Percentiles rank a stretch among this genome's conserved stretches.
Evolutionary conservation across 2,888 invertebrate species (phyloP).

Genomic region (Frankliniella intonsa): DNA sequence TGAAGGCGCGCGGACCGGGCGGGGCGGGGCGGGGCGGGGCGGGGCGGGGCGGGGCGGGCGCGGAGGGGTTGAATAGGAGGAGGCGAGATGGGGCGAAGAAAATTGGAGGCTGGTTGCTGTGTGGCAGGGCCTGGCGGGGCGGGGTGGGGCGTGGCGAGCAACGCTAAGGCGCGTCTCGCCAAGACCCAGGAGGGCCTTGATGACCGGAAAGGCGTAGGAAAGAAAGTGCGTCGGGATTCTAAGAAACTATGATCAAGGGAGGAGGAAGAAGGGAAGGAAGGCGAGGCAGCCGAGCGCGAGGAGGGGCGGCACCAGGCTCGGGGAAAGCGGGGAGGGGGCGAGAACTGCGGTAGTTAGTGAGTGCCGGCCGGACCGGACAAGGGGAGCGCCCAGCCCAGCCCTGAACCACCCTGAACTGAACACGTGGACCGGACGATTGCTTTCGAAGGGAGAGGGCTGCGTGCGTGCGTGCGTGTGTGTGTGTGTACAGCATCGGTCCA

Average conservation of each 20-base stretch:
- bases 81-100: neutral
- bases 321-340: neutral
- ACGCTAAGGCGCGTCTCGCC: neutral
- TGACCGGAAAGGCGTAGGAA: slow-evolving; percentile 5
- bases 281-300: neutral
- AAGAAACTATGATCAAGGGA: slow-evolving; percentile 1
- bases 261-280: neutral
- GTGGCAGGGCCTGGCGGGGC: neutral
- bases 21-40: neutral
- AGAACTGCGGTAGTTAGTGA: slow-evolving; percentile 6
- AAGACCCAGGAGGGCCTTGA: neutral
- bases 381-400: neutral
- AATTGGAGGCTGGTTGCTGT: neutral
- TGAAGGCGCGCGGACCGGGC: neutral
- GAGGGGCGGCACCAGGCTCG: neutral
- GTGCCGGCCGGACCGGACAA: neutral
- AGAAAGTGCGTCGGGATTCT: neutral
- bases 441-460: too few species aligned
- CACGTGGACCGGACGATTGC: neutral
- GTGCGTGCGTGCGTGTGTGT: too few species aligned
- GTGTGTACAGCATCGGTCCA: too few species aligned
- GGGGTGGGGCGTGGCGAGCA: neutral
- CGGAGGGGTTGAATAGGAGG: neutral
- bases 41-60: neutral
- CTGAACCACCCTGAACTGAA: neutral